Evolutionary conservation across 2,888 invertebrate genomes (phyloP).

Genomic region (Anodontia alba): DNA sequence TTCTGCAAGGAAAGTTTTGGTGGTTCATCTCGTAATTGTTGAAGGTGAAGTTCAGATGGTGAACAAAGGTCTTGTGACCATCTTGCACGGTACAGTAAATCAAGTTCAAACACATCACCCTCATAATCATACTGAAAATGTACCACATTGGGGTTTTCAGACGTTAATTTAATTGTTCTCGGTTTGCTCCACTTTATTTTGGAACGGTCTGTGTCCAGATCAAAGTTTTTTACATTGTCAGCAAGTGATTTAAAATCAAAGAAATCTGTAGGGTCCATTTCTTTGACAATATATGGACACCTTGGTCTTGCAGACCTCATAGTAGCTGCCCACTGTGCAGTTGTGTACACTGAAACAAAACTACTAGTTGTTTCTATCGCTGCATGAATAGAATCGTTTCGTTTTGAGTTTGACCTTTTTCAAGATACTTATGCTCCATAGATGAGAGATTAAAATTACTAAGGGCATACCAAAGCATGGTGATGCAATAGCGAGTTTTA

Average conservation of each 20-base stretch:
- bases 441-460: constrained; percentile 6
- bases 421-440: constrained; percentile 23
- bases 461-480: constrained; percentile 12
- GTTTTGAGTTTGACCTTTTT: constrained; percentile 24
- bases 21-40: background rate
- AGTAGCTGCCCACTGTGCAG: background rate
- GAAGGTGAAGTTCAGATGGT: constrained; percentile 13
- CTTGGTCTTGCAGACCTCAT: background rate
- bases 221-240: constrained; percentile 8
- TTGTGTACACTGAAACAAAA: constrained; percentile 13
- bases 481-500: constrained; percentile 4
- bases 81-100: constrained; percentile 15
- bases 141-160: background rate
- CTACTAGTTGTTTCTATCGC: constrained; percentile 4
- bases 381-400: constrained; percentile 20
- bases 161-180: background rate
- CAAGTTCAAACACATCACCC: constrained; percentile 4
- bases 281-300: background rate
- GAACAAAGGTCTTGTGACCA: constrained; percentile 17
- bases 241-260: constrained; percentile 5
- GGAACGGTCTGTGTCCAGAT: background rate
- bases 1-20: constrained; percentile 19
- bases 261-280: constrained; percentile 6
- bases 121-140: background rate
- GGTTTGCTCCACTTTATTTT: constrained; percentile 9